Evolutionary conservation across 2,797 vertebrate species (phyloP).

Genomic region (Crax fasciolata): DNA sequence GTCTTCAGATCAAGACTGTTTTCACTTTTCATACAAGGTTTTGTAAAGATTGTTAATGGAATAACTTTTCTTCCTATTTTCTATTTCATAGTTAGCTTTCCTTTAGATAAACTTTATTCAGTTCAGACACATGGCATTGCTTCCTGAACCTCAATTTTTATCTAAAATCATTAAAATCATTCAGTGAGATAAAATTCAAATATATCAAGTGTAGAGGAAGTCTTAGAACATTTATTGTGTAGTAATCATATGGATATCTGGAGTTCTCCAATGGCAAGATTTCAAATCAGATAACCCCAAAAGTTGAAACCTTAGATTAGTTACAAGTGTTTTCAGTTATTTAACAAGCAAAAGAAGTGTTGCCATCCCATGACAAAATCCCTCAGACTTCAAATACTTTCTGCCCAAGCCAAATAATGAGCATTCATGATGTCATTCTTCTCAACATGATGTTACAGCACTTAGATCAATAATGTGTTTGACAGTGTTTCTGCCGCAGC

Average conservation of each 20-base stretch:
- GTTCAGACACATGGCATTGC: slow-evolving; percentile 52
- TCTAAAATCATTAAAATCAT: slow-evolving; percentile 43
- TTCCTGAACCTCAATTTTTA: slow-evolving; percentile 48
- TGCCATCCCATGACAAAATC: slow-evolving; percentile 13
- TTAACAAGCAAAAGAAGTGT: background rate
- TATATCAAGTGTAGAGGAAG: background rate
- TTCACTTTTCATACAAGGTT: background rate
- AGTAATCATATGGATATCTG: slow-evolving; percentile 41
- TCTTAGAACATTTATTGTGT: background rate
- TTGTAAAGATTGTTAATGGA: background rate
- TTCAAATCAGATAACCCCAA: slow-evolving; percentile 26
- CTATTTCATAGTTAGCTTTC: background rate
- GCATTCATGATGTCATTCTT: background rate
- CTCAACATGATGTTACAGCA: background rate
- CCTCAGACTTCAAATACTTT: background rate
- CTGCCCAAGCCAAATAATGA: slow-evolving; percentile 4
- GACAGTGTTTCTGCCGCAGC: background rate
- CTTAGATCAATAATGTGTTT: background rate
- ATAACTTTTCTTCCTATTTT: background rate
- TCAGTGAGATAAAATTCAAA: slow-evolving; percentile 34
- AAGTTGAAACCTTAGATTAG: slow-evolving; percentile 18
- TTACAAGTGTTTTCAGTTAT: slow-evolving; percentile 31
- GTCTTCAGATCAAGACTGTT: background rate
- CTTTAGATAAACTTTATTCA: slow-evolving; percentile 76
- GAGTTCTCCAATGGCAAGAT: slow-evolving; percentile 38